phyloP scores from a whole-genome alignment of 2,888 invertebrate species.

The Tetanocera ferruginea region DNA sequence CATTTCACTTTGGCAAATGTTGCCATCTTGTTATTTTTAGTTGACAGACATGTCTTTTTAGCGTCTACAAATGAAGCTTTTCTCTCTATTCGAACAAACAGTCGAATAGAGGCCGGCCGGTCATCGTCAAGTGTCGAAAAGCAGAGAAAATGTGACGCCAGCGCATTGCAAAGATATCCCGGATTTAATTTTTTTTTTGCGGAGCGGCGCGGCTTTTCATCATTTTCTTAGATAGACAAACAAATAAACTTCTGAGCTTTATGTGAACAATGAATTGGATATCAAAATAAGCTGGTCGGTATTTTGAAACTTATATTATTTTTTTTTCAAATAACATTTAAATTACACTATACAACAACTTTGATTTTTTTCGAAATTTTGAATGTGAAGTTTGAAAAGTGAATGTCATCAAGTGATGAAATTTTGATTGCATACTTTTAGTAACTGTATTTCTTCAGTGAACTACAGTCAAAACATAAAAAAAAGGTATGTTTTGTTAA shows the following conservation, averaged over 20 bases:
- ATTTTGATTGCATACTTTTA: too few species aligned
- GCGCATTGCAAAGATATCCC: background rate
- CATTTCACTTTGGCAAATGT: slow-evolving; percentile 31
- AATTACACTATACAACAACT: too few species aligned
- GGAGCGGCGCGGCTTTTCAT: background rate
- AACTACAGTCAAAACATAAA: too few species aligned
- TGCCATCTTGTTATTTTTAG: slow-evolving; percentile 11
- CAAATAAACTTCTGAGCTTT: background rate
- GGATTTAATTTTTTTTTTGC: background rate
- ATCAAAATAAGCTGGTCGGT: too few species aligned
- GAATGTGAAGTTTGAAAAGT: too few species aligned
- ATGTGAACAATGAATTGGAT: too few species aligned
- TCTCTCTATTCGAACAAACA: background rate
- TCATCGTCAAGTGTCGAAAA: background rate
- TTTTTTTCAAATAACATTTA: too few species aligned
- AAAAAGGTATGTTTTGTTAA: too few species aligned
- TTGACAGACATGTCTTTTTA: background rate
- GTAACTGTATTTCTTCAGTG: too few species aligned
- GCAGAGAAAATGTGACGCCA: slow-evolving; percentile 9
- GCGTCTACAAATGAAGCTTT: background rate
- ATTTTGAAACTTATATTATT: too few species aligned
- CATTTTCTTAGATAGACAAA: background rate
- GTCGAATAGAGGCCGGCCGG: background rate
- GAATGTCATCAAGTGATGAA: too few species aligned
- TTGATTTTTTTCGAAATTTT: too few species aligned